Evolutionary conservation across 92 coral and sea anemone species (phyloP).

Genomic region (Desmophyllum pertusum): DNA sequence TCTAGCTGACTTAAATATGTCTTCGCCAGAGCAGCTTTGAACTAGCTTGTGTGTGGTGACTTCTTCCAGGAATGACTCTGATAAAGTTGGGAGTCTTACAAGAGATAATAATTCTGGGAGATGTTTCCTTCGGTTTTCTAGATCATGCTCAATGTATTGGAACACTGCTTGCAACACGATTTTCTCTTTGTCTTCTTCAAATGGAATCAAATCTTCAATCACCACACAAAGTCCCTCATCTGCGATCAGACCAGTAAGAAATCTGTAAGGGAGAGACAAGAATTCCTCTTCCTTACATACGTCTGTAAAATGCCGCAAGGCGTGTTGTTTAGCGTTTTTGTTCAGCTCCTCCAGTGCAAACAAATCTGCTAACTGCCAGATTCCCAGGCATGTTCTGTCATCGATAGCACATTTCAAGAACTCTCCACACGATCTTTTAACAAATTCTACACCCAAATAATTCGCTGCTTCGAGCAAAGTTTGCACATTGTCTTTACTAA

Average conservation of each 20-base stretch:
- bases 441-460: slow-evolving; percentile 73
- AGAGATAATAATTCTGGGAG: slow-evolving; percentile 58
- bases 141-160: slow-evolving; percentile 60
- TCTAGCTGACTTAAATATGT: not conserved
- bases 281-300: slow-evolving; percentile 60
- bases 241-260: slow-evolving; percentile 56
- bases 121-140: slow-evolving; percentile 24
- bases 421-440: slow-evolving; percentile 62
- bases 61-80: slow-evolving; percentile 53
- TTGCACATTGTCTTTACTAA: slow-evolving; percentile 68
- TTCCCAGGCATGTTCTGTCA: slow-evolving; percentile 52
- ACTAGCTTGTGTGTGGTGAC: slow-evolving; percentile 3
- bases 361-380: slow-evolving; percentile 69
- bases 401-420: slow-evolving; percentile 50
- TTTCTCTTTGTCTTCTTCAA: slow-evolving; percentile 65
- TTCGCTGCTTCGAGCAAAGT: slow-evolving; percentile 76
- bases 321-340: slow-evolving; percentile 33
- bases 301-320: slow-evolving; percentile 54
- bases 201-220: slow-evolving; percentile 61
- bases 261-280: slow-evolving; percentile 45
- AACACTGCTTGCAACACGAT: slow-evolving; percentile 67
- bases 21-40: not conserved
- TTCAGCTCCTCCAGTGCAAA: slow-evolving; percentile 52
- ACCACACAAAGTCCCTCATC: slow-evolving; percentile 62
- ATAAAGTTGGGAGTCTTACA: slow-evolving; percentile 64